phyloP scores from a whole-genome alignment of 2,888 invertebrate genomes.

The Rhimphoctona megacephalus region DNA sequence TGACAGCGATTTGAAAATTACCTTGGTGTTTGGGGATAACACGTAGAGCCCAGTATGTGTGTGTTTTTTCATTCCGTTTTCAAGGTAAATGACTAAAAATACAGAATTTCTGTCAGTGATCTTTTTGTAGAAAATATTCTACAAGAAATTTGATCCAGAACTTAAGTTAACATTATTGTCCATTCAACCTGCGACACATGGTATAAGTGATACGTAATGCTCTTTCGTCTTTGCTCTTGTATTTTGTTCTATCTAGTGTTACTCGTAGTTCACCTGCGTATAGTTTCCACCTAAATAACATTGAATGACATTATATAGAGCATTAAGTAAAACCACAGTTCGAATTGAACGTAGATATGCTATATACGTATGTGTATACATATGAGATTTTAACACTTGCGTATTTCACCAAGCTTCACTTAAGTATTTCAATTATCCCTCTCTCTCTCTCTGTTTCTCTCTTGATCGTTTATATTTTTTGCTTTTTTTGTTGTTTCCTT shows the following conservation, averaged over 20 bases:
- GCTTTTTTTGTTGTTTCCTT: slow-evolving; percentile 41
- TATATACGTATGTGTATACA: not conserved
- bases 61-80: no score
- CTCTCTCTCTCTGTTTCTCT: slow-evolving; percentile 59
- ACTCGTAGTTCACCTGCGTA: slow-evolving; percentile 63
- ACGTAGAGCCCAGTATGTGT: no score
- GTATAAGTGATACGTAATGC: no score
- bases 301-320: slow-evolving; percentile 47
- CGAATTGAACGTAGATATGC: slow-evolving; percentile 24
- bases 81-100: no score
- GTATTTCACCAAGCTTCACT: slow-evolving; percentile 26
- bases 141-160: slow-evolving; percentile 58
- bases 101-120: no score
- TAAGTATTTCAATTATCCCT: no score
- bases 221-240: not conserved
- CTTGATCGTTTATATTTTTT: slow-evolving; percentile 46
- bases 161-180: slow-evolving; percentile 69
- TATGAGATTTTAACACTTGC: not conserved
- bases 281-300: slow-evolving; percentile 45
- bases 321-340: slow-evolving; percentile 26
- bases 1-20: no score
- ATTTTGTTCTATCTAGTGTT: slow-evolving; percentile 71
- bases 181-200: not conserved
- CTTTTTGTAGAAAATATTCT: no score
- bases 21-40: no score